Conservation (phyloP, 2,113 vertebrate species). For the Accipiter cooperii region DNA sequence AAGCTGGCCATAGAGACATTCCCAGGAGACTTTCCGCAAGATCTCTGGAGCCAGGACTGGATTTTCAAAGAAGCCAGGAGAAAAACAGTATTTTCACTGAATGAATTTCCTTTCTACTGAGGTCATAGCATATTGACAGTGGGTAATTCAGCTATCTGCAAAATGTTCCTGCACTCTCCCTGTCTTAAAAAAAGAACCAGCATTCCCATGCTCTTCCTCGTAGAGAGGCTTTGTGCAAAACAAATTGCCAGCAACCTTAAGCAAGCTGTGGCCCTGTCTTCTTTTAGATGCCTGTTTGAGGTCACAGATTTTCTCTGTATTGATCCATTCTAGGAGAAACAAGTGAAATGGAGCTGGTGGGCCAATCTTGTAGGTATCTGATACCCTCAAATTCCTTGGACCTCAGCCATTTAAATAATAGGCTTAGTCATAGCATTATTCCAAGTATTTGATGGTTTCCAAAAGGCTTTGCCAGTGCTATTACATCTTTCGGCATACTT, state of each 20-base stretch:
- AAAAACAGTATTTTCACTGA: constrained; percentile 34
- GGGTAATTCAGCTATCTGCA: background rate
- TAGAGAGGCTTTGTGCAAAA: background rate
- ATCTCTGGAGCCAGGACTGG: background rate
- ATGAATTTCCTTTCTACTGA: constrained; percentile 32
- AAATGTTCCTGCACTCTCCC: background rate
- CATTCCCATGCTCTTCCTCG: background rate
- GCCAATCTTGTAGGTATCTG: background rate
- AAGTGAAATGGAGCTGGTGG: background rate
- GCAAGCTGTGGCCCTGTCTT: background rate
- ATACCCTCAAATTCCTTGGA: background rate
- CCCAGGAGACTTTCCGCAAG: constrained; percentile 21
- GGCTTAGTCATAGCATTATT: background rate
- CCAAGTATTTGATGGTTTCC: background rate
- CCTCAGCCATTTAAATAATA: background rate
- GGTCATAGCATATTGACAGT: background rate
- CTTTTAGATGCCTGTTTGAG: background rate
- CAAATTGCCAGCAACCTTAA: background rate
- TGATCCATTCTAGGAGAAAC: background rate
- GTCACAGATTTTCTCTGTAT: background rate
- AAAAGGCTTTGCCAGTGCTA: background rate
- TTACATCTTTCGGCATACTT: background rate
- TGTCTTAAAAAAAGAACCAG: background rate
- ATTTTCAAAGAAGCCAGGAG: constrained; percentile 23
- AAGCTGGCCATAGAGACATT: background rate